Evolutionary conservation across 1,140 invertebrate species (phyloP), one percentile per base, ranked within the genome.

Genomic region (Pseudomyrmex sp.): DNA sequence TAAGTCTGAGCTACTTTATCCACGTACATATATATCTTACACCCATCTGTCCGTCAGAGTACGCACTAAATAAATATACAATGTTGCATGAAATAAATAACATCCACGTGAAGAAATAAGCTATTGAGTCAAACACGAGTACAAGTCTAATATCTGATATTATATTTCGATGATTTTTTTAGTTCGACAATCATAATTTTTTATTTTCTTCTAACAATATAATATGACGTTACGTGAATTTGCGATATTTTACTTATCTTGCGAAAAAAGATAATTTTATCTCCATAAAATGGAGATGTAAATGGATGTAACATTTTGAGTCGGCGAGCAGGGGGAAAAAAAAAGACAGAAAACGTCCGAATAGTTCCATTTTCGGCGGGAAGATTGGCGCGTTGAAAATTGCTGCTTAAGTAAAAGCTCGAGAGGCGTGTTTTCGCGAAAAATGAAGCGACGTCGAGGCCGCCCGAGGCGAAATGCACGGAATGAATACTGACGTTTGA

Each of bases 381-480:
- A 54, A 82, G 80, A 85, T 62, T 73, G 70, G 82, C 75, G 20
- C 26, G 75, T 59, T 9, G 65, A 83, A 77, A 68, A 84, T 84
- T 84, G 62, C 56, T 58, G 76, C 54, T 58, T 72, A 62, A 66
- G 76, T 50, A 72, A 80, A 70, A 59, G 15, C 66, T 59, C 52
- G 52, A 59, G 35, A 79, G n/a, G 23, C 44, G n/a, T n/a, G 54
- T 50, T 80, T 20, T 9, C 15, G 44, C 54, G 65, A 59, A 59
- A 80, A 59, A 50, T 80, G 68, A 46, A 52, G 48, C 48, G 26
- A 56, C 52, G 68, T 70, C 52, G 50, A 46, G 18, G 56, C 74
- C 48, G 8, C 15, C 46, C 15, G 46, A 13, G n/a, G 61, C n/a
- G 26, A 76, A 66, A 76, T 54, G 61, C 48, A 65, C 54, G 35